Conservation (phyloP, 2,113 vertebrate genomes). For the Hiodon alosoides region DNA sequence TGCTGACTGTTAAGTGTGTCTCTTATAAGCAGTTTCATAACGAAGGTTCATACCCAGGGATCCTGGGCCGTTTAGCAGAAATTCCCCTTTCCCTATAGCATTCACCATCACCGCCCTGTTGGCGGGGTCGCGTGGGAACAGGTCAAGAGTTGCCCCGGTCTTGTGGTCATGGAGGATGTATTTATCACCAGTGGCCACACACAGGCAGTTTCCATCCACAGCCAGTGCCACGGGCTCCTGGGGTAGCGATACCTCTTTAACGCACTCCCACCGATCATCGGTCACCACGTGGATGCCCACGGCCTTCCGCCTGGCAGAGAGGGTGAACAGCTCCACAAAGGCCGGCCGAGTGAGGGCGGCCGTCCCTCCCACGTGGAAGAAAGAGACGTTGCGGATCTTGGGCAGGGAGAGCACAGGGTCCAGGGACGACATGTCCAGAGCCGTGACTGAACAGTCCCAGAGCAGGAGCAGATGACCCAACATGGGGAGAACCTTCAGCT, state of each 20-base stretch:
- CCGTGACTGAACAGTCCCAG: constrained; percentile 47
- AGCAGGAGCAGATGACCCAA: constrained; percentile 60
- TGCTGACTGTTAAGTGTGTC: no score
- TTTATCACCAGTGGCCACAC: constrained; percentile 49
- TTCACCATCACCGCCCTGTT: constrained; percentile 41
- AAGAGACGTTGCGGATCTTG: constrained; percentile 53
- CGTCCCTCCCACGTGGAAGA: constrained; percentile 42
- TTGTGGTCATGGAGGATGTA: constrained; percentile 54
- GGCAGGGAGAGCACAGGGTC: constrained; percentile 47
- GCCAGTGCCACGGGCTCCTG: constrained; percentile 53
- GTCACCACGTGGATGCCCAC: constrained; percentile 48
- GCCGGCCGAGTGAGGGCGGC: not conserved
- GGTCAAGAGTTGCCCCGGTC: constrained; percentile 41
- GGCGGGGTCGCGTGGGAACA: constrained; percentile 49
- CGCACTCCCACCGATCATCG: constrained; percentile 56
- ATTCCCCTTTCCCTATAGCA: constrained; percentile 48
- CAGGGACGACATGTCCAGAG: constrained; percentile 60
- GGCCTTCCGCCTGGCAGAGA: constrained; percentile 45
- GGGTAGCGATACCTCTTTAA: constrained; percentile 48
- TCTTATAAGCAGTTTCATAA: not conserved
- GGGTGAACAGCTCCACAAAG: constrained; percentile 46
- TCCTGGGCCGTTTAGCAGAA: constrained; percentile 55
- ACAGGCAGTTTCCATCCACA: constrained; percentile 41
- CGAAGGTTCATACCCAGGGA: constrained; percentile 50
- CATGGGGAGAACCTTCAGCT: constrained; percentile 46